Evolutionary conservation across 92 coral and sea anemone genomes (phyloP).

Genomic region (Montipora capitata): DNA sequence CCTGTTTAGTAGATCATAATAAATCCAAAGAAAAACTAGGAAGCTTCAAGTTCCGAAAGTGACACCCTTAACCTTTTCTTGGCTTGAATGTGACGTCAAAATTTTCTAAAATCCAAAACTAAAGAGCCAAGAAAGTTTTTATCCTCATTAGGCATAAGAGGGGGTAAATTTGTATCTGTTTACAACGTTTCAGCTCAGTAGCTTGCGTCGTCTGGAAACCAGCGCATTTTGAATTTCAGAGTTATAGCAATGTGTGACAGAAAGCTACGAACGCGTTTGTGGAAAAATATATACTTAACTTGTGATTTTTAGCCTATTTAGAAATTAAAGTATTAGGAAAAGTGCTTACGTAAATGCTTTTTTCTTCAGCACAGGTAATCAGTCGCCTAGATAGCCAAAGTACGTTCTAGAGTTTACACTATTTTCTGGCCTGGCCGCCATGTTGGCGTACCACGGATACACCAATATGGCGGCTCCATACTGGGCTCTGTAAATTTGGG

Average conservation of each 20-base stretch:
- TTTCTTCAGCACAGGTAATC: constrained; percentile 22
- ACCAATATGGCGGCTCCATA: not conserved
- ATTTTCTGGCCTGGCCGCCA: constrained; percentile 22
- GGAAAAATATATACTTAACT: too few relatives aligned
- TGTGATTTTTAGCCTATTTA: not conserved
- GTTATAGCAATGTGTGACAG: constrained; percentile 8
- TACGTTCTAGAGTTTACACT: constrained; percentile 29
- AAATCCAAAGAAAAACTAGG: constrained; percentile 1
- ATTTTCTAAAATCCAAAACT: constrained; percentile 1
- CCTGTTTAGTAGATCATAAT: not conserved
- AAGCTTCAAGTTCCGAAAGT: constrained; percentile 1
- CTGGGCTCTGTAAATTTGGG: not conserved
- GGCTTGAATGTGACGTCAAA: not conserved
- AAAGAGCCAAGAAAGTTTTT: not conserved
- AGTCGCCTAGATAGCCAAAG: constrained; percentile 25
- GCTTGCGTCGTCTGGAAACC: not conserved
- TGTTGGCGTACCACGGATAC: constrained; percentile 3
- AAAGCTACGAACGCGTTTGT: too few relatives aligned
- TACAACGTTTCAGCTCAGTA: not conserved
- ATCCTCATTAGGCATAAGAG: not conserved
- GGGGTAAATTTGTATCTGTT: not conserved
- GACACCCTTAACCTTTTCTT: not conserved
- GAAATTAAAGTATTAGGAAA: constrained; percentile 24
- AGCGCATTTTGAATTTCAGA: constrained; percentile 13
- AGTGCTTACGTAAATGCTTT: constrained; percentile 26